Conservation (phyloP, 2,113 vertebrate species). For the Dicentrarchus labrax region DNA sequence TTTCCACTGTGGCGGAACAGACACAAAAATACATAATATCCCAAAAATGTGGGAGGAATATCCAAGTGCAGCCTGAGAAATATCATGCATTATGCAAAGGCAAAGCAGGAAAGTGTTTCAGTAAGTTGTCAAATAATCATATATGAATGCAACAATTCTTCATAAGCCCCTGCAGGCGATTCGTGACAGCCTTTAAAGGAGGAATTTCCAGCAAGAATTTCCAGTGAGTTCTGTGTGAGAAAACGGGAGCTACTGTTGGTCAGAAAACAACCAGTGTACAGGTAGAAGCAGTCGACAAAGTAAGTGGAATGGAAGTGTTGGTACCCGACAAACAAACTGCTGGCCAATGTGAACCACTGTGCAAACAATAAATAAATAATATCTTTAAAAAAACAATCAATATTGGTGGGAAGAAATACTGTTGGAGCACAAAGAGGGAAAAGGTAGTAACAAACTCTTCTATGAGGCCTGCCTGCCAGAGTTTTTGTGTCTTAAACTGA, state of each 20-base stretch:
- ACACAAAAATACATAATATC: slow-evolving; percentile 12
- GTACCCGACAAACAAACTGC: slow-evolving; percentile 22
- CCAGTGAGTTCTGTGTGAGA: slow-evolving; percentile 1
- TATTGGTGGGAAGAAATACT: not conserved
- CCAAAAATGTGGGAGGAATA: slow-evolving; percentile 23
- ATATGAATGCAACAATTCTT: slow-evolving; percentile 9
- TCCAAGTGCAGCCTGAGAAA: slow-evolving; percentile 11
- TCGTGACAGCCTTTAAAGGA: not conserved
- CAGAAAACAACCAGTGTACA: slow-evolving; percentile 17
- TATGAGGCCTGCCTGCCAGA: not conserved
- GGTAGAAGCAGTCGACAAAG: slow-evolving; percentile 7
- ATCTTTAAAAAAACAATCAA: slow-evolving; percentile 18
- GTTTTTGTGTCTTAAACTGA: slow-evolving; percentile 10
- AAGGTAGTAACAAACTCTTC: not conserved
- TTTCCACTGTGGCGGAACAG: slow-evolving; percentile 9
- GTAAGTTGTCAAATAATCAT: slow-evolving; percentile 30
- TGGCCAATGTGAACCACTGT: not conserved
- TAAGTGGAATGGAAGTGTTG: not conserved
- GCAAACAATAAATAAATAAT: slow-evolving; percentile 16
- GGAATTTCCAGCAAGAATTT: slow-evolving; percentile 2
- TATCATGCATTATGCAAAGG: slow-evolving; percentile 27
- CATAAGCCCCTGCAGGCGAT: not conserved
- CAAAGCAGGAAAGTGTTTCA: not conserved
- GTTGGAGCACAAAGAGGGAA: not conserved
- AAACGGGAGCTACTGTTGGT: slow-evolving; percentile 12